A percentile compares a stretch with the other conserved stretches of the same genome.
Conservation (phyloP, 2,113 vertebrate genomes). For the Dendropsophus ebraccatus region DNA sequence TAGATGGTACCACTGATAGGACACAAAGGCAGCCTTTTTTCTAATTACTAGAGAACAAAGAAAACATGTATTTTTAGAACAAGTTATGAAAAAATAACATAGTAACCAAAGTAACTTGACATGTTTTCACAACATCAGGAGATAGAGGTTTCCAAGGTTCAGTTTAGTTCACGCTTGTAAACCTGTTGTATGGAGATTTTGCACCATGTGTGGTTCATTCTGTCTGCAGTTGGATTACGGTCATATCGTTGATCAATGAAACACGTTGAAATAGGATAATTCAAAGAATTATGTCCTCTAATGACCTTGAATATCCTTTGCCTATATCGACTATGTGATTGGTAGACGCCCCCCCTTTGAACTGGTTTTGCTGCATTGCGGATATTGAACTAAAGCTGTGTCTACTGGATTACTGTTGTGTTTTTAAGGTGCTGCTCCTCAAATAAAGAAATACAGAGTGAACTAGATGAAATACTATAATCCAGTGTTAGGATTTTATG, state of each 20-base stretch:
- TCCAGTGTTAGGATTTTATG: background rate
- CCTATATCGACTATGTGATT: background rate
- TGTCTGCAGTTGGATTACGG: background rate
- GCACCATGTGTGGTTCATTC: background rate
- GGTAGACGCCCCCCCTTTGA: background rate
- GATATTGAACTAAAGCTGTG: background rate
- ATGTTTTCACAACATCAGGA: background rate
- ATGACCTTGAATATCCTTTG: constrained; percentile 21
- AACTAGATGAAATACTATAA: background rate
- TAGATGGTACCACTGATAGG: constrained; percentile 27
- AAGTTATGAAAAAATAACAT: constrained; percentile 1
- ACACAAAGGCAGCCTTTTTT: constrained; percentile 23
- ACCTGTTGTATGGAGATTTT: background rate
- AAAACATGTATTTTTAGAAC: constrained; percentile 22
- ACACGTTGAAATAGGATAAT: background rate
- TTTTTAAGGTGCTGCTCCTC: background rate
- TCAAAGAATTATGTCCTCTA: background rate
- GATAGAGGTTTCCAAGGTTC: constrained; percentile 24
- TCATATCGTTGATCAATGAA: background rate
- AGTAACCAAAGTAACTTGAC: constrained; percentile 13
- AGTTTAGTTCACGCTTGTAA: background rate
- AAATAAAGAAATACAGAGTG: background rate
- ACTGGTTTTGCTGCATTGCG: constrained; percentile 41
- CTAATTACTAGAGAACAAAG: background rate
- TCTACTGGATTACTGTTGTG: background rate